Evolutionary conservation across 2,888 invertebrate genomes (phyloP), one percentile per base, ranked within the genome.

Genomic region (Penaeus monodon): DNA sequence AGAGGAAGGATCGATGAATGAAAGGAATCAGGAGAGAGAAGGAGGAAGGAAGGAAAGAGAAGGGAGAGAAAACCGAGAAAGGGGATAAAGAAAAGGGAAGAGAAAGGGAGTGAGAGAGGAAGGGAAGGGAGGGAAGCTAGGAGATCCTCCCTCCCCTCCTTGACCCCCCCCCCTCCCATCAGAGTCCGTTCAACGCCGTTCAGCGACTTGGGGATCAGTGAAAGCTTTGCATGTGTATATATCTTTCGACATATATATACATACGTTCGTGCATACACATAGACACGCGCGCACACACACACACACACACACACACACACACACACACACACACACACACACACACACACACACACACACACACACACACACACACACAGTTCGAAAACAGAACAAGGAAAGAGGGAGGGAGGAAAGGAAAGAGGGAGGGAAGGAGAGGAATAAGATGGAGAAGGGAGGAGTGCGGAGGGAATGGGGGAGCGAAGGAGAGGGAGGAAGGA

Each of bases 301-400:
- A 38, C 33, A 38, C 33, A 38, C 3, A 33, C 3, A 33, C 3
- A 33, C 3, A 33, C 33, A 33, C 33, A 33, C 33, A 33, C 33
- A 33, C 3, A 33, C 33, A 33, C 33, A 33, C 33, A 33, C 33
- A 33, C 33, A 33, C 33, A 33, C 33, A 33, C 33, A 33, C 33
- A 33, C 3, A 33, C 33, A 33, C 3, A 33, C 3, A 33, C 12
- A 12, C 17, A 2, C 12, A 17, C 17, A 57, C 14, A 57, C 12
- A 12, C 17, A 2, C 12, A 17, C 17, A 57, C 49, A 57, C 17
- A 57, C 38, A 57, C 14, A 10, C 2, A 57, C 2, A 68, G 24
- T 7, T 1, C 1, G 2, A n/a, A 3, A 10, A 10, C 1, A 1
- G 8, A 8, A 6, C 2, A 6, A 12, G n/a, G 29, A 20, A 24